Conservation (phyloP, 2,797 vertebrate genomes). For the Sarcophilus harrisii region DNA sequence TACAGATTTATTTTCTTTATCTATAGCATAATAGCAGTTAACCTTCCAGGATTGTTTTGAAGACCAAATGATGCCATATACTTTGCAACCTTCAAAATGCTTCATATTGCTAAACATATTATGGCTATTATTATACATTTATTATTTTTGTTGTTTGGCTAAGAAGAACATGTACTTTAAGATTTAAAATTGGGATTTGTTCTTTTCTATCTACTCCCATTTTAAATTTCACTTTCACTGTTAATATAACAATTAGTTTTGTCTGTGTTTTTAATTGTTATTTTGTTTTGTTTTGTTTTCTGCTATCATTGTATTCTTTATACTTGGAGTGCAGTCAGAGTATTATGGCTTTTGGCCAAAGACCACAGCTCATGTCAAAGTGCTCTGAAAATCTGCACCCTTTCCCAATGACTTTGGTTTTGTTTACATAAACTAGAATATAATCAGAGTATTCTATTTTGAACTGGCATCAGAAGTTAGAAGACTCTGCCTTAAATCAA, state of each 20-base stretch:
- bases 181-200: constrained; percentile 3
- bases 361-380: not conserved
- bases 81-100: not conserved
- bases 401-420: constrained; percentile 17
- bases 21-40: not conserved
- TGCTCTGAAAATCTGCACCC: not conserved
- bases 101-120: not conserved
- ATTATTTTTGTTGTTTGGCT: not conserved
- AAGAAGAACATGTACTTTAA: constrained; percentile 12
- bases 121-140: not conserved
- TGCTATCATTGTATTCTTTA: not conserved
- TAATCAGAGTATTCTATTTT: not conserved
- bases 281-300: not conserved
- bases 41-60: not conserved
- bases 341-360: constrained; percentile 41
- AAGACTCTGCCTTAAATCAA: constrained; percentile 9
- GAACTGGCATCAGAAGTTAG: not conserved
- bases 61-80: not conserved
- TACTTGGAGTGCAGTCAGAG: not conserved
- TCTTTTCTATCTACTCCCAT: not conserved
- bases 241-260: not conserved
- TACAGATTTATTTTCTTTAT: not conserved
- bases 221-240: constrained; percentile 43
- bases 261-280: not conserved
- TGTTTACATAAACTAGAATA: constrained; percentile 4